phyloP scores from a whole-genome alignment of 2,888 invertebrate species.

The Drosophila melanosoma region DNA sequence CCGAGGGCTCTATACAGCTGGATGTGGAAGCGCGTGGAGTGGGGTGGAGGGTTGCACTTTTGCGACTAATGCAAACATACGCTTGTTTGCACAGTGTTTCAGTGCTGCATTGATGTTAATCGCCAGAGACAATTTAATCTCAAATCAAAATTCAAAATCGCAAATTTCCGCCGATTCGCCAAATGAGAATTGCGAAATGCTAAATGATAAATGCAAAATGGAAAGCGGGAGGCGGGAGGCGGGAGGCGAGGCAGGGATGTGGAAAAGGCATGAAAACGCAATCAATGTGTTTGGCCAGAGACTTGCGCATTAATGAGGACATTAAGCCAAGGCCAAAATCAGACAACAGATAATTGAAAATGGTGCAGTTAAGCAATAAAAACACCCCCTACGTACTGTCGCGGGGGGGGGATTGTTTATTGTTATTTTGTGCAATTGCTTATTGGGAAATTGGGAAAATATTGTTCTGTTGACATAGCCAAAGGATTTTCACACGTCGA shows the following conservation, averaged over 20 bases:
- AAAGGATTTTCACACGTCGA: conserved; percentile 77
- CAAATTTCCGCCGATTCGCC: conserved; percentile 69
- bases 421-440: conserved; percentile 50
- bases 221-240: neutral
- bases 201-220: conserved; percentile 46
- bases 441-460: conserved; percentile 66
- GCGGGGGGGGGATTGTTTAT: conserved; percentile 47
- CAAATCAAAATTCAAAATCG: conserved; percentile 80
- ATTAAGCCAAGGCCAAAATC: conserved; percentile 42
- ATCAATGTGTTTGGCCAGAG: conserved; percentile 42
- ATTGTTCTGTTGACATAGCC: conserved; percentile 65
- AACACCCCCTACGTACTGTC: neutral
- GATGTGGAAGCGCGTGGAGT: neutral
- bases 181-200: conserved; percentile 54
- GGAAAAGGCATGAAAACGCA: conserved; percentile 52
- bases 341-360: conserved; percentile 24
- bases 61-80: conserved; percentile 76
- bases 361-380: conserved; percentile 8
- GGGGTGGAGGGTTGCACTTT: conserved; percentile 42
- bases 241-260: neutral
- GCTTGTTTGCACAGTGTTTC: conserved; percentile 73
- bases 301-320: conserved; percentile 60
- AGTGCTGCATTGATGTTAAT: conserved; percentile 68
- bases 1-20: neutral
- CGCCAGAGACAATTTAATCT: conserved; percentile 80